These are phyloP conservation scores for Mohoua ochrocephala DNA, from an alignment of 2,113 vertebrate species.

Conservation along the genomic window DNA sequence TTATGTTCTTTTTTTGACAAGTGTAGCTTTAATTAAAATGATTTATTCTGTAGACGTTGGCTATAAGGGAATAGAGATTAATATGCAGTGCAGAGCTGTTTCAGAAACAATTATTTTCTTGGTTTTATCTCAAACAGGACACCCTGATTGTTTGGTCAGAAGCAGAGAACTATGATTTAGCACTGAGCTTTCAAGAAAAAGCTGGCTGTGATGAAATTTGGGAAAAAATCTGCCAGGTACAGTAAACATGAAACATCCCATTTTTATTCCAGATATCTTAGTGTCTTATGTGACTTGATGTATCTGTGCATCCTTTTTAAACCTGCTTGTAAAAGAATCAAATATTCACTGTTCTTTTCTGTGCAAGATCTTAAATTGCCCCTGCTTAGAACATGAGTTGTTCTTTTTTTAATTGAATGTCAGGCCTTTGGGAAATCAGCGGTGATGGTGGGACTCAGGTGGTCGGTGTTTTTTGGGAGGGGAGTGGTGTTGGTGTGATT, in stretches of 20 bases:
- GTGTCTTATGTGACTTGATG: not conserved
- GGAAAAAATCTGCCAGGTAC: conserved; percentile 99
- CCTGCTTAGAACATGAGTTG: not conserved
- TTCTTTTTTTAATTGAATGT: not conserved
- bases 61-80: not conserved
- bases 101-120: not conserved
- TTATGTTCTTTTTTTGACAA: not conserved
- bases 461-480: not conserved
- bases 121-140: conserved; percentile 75
- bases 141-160: conserved; percentile 99
- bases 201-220: conserved; percentile 99
- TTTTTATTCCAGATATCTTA: not conserved
- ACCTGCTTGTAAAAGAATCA: not conserved
- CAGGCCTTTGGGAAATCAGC: not conserved
- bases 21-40: not conserved
- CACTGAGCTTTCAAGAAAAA: conserved; percentile 98
- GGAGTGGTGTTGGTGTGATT: not conserved
- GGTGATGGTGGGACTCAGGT: not conserved
- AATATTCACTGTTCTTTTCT: not conserved
- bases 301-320: not conserved
- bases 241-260: not conserved
- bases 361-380: not conserved
- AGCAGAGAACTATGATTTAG: conserved; percentile 98
- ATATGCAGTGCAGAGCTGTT: not conserved
- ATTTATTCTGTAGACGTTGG: not conserved